These are phyloP conservation scores for Eilema caniola DNA, from an alignment of 2,888 invertebrate genomes.

Conservation along the genomic window DNA sequence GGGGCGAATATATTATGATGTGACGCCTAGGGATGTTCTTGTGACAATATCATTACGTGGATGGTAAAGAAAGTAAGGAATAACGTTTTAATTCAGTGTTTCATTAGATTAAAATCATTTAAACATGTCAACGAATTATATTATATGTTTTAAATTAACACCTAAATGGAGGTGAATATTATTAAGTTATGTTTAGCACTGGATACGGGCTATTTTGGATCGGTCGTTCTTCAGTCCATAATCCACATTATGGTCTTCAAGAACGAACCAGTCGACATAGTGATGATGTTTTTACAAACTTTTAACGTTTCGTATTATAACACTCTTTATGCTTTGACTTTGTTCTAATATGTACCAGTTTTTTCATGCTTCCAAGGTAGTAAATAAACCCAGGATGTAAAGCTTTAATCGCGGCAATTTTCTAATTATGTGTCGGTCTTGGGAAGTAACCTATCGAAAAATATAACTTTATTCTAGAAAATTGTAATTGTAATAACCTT, in stretches of 20 bases:
- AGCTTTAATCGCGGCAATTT: background rate
- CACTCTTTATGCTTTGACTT: too few relatives aligned
- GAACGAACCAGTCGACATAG: too few relatives aligned
- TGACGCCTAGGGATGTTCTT: background rate
- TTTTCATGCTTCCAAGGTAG: background rate
- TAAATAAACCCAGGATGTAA: background rate
- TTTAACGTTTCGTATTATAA: too few relatives aligned
- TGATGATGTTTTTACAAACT: too few relatives aligned
- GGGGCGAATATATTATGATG: slow-evolving; percentile 5
- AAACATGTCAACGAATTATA: background rate
- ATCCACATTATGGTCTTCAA: too few relatives aligned
- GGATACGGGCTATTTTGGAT: too few relatives aligned
- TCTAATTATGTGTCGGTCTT: background rate
- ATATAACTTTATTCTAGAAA: background rate
- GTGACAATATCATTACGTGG: background rate
- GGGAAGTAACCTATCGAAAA: background rate
- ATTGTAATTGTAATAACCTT: background rate
- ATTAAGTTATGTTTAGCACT: too few relatives aligned
- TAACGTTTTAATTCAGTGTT: background rate
- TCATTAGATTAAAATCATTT: background rate
- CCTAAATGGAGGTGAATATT: too few relatives aligned
- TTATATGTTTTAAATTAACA: too few relatives aligned
- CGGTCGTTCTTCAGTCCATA: too few relatives aligned
- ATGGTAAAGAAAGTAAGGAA: background rate
- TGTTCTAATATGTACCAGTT: too few relatives aligned